These are phyloP conservation scores for Bubo bubo DNA, from an alignment of 2,113 vertebrate species.

Conservation along the genomic window DNA sequence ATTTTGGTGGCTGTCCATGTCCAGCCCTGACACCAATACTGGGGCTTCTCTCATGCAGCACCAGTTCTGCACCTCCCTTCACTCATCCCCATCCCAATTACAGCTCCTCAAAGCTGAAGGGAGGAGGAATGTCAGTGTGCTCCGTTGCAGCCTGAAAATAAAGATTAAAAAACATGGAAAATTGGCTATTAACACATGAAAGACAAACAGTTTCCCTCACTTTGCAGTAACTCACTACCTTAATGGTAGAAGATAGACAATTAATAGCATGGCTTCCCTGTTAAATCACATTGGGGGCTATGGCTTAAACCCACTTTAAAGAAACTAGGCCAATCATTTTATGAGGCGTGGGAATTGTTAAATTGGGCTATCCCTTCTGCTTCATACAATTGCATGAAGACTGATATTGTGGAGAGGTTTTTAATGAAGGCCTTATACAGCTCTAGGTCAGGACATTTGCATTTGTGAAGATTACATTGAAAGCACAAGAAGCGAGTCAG, in stretches of 20 bases:
- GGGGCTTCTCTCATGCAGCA: not conserved
- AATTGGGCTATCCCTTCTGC: constrained; percentile 39
- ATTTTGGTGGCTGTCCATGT: not conserved
- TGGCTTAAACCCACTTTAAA: constrained; percentile 52
- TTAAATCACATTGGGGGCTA: constrained; percentile 16
- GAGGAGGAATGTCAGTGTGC: not conserved
- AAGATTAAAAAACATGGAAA: not conserved
- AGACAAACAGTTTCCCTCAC: not conserved
- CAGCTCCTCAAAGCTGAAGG: not conserved
- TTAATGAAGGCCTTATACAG: constrained; percentile 49
- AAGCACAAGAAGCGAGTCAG: constrained; percentile 5
- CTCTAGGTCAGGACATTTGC: constrained; percentile 55
- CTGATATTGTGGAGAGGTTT: constrained; percentile 1
- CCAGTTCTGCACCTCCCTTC: not conserved
- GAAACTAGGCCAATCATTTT: constrained; percentile 49
- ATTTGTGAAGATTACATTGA: constrained; percentile 51
- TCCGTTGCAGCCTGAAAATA: not conserved
- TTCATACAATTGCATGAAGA: constrained; percentile 21
- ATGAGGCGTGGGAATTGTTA: constrained; percentile 42
- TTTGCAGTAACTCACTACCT: not conserved
- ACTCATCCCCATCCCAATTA: not conserved
- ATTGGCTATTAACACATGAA: not conserved
- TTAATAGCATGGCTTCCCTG: constrained; percentile 23
- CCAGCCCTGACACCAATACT: accelerated
- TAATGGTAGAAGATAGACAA: constrained; percentile 5